Evolutionary conservation across 2,888 invertebrate species (phyloP).

Genomic region (Tinea pellionella): DNA sequence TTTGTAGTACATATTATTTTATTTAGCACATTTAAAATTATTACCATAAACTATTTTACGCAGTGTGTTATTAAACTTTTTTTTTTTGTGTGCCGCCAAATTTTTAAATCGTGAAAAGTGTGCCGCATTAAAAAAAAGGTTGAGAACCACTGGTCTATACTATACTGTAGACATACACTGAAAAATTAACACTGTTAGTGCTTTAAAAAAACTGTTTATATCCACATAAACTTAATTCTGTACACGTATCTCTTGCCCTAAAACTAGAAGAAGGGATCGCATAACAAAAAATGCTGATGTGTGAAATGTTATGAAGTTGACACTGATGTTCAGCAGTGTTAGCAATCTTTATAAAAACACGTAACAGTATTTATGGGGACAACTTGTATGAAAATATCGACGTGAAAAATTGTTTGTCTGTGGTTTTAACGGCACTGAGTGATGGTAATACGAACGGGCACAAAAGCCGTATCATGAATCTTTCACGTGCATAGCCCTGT

Average conservation of each 20-base stretch:
- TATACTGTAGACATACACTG: too few relatives aligned
- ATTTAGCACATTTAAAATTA: too few relatives aligned
- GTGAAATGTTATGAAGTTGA: background rate
- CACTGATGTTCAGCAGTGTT: background rate
- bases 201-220: too few relatives aligned
- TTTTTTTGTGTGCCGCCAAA: too few relatives aligned
- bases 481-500: conserved; percentile 40
- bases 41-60: too few relatives aligned
- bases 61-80: too few relatives aligned
- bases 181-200: too few relatives aligned
- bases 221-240: background rate
- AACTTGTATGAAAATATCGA: background rate
- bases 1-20: too few relatives aligned
- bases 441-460: conserved; percentile 26
- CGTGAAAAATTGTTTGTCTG: conserved; percentile 12
- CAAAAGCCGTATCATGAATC: conserved; percentile 42
- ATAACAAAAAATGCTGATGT: background rate
- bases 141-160: too few relatives aligned
- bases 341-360: background rate
- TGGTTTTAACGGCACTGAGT: conserved; percentile 12
- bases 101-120: too few relatives aligned
- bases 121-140: too few relatives aligned
- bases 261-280: background rate
- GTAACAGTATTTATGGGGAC: background rate
- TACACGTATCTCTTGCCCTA: background rate